Conservation (phyloP, 1,140 invertebrate genomes). For the Ericerus pela region DNA sequence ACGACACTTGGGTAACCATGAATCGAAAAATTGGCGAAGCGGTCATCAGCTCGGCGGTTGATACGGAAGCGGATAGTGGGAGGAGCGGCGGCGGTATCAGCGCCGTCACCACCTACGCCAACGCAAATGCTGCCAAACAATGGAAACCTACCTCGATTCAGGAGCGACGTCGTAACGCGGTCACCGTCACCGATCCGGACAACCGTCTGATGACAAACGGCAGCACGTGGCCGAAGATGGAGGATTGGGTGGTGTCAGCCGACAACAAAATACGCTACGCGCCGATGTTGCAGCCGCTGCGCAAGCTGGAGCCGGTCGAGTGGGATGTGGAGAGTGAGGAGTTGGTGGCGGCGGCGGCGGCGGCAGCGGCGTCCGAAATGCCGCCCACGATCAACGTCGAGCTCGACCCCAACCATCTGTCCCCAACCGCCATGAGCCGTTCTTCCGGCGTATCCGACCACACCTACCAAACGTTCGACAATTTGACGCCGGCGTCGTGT, state of each 20-base stretch:
- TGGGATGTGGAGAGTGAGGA: neutral
- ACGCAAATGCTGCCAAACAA: too few species aligned
- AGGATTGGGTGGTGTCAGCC: neutral
- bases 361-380: too few species aligned
- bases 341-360: too few species aligned
- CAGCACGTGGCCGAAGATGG: neutral
- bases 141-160: neutral
- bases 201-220: slow-evolving; percentile 1
- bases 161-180: neutral
- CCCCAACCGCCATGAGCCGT: too few species aligned
- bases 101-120: too few species aligned
- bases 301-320: neutral
- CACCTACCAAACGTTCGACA: too few species aligned
- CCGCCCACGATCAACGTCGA: too few species aligned
- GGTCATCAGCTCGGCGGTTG: neutral
- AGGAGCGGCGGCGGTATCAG: too few species aligned
- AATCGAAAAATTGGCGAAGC: neutral
- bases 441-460: too few species aligned
- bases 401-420: too few species aligned
- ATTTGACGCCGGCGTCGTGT: too few species aligned
- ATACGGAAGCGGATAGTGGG: neutral
- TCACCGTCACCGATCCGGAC: neutral
- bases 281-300: neutral
- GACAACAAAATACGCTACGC: neutral
- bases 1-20: slow-evolving; percentile 2